Percentiles rank a stretch among this genome's conserved stretches.
These are phyloP conservation scores for Indri indri DNA, from an alignment of 2,113 vertebrate species.

Conservation along the genomic window DNA sequence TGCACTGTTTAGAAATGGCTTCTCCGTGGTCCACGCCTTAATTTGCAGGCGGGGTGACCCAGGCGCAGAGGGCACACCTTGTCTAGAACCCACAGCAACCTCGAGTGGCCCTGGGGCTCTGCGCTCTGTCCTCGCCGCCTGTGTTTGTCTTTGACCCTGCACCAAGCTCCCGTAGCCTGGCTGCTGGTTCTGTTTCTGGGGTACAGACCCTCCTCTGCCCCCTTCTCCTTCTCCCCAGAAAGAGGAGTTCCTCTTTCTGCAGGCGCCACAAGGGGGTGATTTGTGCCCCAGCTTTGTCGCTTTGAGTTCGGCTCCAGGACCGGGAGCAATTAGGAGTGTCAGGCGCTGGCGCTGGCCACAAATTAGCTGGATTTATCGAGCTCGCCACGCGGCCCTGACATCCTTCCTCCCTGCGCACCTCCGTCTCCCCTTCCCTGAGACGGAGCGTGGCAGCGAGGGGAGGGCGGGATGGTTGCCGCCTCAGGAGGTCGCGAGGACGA, in stretches of 20 bases:
- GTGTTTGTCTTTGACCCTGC: not conserved
- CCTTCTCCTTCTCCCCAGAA: not conserved
- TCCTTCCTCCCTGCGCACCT: slow-evolving; percentile 23
- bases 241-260: not conserved
- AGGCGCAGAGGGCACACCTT: not conserved
- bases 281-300: not conserved
- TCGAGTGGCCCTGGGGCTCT: rapidly evolving
- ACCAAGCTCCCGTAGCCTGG: not conserved
- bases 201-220: no score
- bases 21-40: not conserved
- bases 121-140: not conserved
- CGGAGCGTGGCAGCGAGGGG: slow-evolving; percentile 78
- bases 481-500: slow-evolving; percentile 83
- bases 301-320: not conserved
- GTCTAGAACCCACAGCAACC: not conserved
- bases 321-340: not conserved
- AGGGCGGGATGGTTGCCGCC: slow-evolving; percentile 79
- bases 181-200: not conserved
- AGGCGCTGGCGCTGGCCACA: not conserved
- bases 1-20: not conserved
- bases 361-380: slow-evolving; percentile 53
- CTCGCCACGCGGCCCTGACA: not conserved
- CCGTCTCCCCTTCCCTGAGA: slow-evolving; percentile 66
- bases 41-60: not conserved
- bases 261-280: not conserved